phyloP scores from a whole-genome alignment of 35 echinoderm and acorn worm genomes.

The Hemicentrotus pulcherrimus region DNA sequence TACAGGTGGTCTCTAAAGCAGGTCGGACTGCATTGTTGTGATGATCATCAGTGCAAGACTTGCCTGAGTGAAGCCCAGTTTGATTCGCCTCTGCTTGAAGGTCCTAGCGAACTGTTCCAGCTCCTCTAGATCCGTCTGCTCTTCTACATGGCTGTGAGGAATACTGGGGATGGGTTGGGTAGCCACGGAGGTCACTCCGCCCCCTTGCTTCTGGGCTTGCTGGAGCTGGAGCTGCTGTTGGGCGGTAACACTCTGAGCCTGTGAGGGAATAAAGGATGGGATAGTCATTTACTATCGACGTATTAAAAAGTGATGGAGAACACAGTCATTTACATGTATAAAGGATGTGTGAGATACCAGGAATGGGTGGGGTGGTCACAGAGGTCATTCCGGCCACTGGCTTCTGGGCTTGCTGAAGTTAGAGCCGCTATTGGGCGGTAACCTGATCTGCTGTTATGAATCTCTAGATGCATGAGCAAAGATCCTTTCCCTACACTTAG shows the following conservation, averaged over 20 bases:
- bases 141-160: slow-evolving; percentile 66
- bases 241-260: slow-evolving; percentile 53
- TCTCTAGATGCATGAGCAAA: no score
- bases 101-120: slow-evolving; percentile 95
- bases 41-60: not conserved
- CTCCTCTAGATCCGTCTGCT: slow-evolving; percentile 96
- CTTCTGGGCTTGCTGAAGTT: slow-evolving; percentile 77
- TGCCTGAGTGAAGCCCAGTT: slow-evolving; percentile 98
- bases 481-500: no score
- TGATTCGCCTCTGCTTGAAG: slow-evolving; percentile 97
- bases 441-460: not conserved
- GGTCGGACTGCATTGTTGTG: no score
- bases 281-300: not conserved
- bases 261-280: not conserved
- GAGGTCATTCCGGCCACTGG: not conserved
- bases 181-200: not conserved
- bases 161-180: slow-evolving; percentile 51
- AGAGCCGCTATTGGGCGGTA: no score
- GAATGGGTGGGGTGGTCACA: not conserved
- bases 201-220: slow-evolving; percentile 73
- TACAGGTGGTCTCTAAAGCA: no score
- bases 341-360: not conserved
- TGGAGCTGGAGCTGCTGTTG: slow-evolving; percentile 69
- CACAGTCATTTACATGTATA: not conserved
- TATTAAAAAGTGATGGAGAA: not conserved